Conservation (phyloP, 2,113 vertebrate species). For the Climacteris rufus region DNA sequence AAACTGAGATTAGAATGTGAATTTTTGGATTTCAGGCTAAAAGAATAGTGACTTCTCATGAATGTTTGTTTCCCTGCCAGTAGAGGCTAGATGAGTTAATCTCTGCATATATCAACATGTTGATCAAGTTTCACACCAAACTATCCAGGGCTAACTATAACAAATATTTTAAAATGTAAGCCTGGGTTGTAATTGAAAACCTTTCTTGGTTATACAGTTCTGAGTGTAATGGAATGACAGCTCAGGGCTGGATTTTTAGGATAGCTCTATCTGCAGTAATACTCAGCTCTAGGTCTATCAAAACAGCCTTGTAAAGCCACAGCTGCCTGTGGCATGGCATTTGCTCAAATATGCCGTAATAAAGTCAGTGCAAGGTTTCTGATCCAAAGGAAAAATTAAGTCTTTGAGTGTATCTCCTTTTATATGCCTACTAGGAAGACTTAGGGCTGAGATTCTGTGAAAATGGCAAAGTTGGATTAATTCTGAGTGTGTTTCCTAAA, state of each 20-base stretch:
- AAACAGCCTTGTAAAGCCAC: conserved; percentile 8
- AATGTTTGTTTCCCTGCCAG: not conserved
- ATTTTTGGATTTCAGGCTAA: not conserved
- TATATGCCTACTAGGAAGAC: not conserved
- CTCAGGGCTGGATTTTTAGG: not conserved
- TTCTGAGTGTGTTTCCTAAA: not conserved
- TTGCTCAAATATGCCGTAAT: not conserved
- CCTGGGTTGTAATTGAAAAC: not conserved
- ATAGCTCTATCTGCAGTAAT: not conserved
- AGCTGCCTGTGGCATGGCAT: conserved; percentile 17
- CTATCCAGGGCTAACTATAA: conserved; percentile 28
- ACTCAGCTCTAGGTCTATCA: not conserved
- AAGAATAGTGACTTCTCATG: not conserved
- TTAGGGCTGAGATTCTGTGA: not conserved
- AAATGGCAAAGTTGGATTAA: not conserved
- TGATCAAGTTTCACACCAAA: conserved; percentile 42
- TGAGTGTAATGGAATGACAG: not conserved
- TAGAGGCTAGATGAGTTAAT: conserved; percentile 30
- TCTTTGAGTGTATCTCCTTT: not conserved
- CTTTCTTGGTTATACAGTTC: not conserved
- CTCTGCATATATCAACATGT: conserved; percentile 16
- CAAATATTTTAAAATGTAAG: conserved; percentile 22
- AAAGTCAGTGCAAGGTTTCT: not conserved
- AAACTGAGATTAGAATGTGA: not conserved
- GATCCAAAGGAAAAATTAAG: not conserved